These are phyloP conservation scores for Heliornis fulica DNA, from an alignment of 2,113 vertebrate genomes.

Conservation along the genomic window DNA sequence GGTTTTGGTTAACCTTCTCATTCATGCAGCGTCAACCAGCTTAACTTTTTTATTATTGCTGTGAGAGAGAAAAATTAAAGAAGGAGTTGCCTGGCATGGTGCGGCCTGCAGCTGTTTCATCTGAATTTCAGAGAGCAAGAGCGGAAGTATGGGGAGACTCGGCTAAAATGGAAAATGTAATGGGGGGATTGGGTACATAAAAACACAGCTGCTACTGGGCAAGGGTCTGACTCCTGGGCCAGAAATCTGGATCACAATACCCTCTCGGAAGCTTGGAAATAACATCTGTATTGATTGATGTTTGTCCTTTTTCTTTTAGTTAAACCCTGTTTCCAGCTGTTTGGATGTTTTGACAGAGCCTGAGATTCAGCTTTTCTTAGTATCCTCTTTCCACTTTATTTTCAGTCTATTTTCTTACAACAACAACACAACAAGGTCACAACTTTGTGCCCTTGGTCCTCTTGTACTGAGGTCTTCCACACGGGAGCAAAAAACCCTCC, in stretches of 20 bases:
- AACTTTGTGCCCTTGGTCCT: neutral
- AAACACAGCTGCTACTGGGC: constrained; percentile 51
- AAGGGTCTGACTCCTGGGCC: constrained; percentile 11
- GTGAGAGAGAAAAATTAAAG: constrained; percentile 26
- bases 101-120: constrained; percentile 41
- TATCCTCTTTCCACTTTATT: neutral
- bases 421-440: neutral
- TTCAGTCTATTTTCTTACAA: neutral
- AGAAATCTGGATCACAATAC: constrained; percentile 20
- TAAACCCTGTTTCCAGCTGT: neutral
- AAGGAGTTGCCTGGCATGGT: constrained; percentile 31
- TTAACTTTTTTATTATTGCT: constrained; percentile 35
- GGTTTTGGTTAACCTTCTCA: constrained; percentile 39
- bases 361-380: neutral
- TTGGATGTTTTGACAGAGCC: neutral
- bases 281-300: constrained; percentile 27
- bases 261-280: constrained; percentile 15
- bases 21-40: neutral
- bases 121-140: neutral
- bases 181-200: neutral
- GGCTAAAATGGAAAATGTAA: constrained; percentile 25
- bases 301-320: constrained; percentile 7
- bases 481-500: neutral
- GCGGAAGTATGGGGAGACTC: constrained; percentile 6
- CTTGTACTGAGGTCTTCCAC: neutral